Percentiles rank a stretch among this genome's conserved stretches.
Evolutionary conservation across 2,888 invertebrate species (phyloP).

Genomic region (Amblyjoppa fuscipennis): DNA sequence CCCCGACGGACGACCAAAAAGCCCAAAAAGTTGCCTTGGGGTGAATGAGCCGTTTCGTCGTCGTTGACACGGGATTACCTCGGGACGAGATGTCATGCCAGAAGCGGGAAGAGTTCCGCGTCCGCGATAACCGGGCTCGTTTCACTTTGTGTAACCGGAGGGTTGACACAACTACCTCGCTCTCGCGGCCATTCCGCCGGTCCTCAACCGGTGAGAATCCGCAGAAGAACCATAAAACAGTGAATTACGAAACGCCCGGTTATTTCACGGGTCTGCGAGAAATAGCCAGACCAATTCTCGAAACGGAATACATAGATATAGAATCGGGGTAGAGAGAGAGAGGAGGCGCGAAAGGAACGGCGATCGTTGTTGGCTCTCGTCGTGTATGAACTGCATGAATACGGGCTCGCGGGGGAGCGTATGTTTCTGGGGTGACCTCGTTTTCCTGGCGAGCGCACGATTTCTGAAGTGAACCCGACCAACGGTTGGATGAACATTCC

Average conservation of each 20-base stretch:
- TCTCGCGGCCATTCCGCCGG: not conserved
- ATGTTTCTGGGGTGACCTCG: slow-evolving; percentile 53
- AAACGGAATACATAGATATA: not conserved
- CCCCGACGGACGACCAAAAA: not conserved
- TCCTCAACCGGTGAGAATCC: not conserved
- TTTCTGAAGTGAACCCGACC: slow-evolving; percentile 41
- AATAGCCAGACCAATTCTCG: slow-evolving; percentile 26
- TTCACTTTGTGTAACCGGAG: slow-evolving; percentile 37
- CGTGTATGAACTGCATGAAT: slow-evolving; percentile 54
- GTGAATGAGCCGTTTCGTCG: not conserved
- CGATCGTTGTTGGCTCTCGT: slow-evolving; percentile 50
- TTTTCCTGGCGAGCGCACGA: slow-evolving; percentile 59
- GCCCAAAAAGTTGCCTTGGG: not conserved
- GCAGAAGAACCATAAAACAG: not conserved
- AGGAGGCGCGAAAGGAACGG: slow-evolving; percentile 15
- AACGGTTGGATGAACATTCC: slow-evolving; percentile 47
- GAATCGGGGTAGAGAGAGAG: not conserved
- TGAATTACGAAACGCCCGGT: slow-evolving; percentile 4
- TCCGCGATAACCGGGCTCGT: slow-evolving; percentile 9
- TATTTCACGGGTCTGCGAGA: slow-evolving; percentile 25
- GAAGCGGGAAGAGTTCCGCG: not conserved
- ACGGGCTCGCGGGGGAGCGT: slow-evolving; percentile 34
- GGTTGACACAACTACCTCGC: not conserved
- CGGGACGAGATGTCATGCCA: not conserved
- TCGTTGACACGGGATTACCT: not conserved